Base-by-base conservation (phyloP, 2,888 invertebrate genomes). In the Heliconius charithonia region DNA sequence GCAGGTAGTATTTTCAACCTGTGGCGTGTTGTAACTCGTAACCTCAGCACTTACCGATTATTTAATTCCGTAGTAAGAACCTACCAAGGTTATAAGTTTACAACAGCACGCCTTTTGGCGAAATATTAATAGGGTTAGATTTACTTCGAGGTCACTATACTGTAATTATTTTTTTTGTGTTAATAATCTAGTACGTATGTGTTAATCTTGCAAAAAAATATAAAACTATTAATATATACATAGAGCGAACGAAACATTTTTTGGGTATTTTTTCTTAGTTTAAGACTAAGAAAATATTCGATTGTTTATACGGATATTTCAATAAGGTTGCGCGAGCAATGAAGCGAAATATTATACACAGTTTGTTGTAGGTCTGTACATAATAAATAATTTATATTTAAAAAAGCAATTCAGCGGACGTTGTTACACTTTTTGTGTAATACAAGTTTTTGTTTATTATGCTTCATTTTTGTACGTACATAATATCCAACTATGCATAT, bases 41-140 rank as follows among this genome's bases (percentile, higher is more conserved):
- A 12, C 7, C 67, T 67, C n/a, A 66, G n/a, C 4, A 25, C 25
- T 13, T 25, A 41, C n/a, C 13, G 10, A n/a, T 27, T 41, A 41
- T 41, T 41, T 25, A 56, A 32, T 75, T 51, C 41, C 63, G 25
- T 25, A 22, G 70, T 41, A 69, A 51, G 16, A 25, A 2, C 27
- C 37, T 59, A 45, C 22, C 59, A 76, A 76, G 79, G 79, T 76
- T 63, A 69, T 45, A 32, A 29, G 29, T 29, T 29, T 29, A 29
- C 29, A 29, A 37, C 37, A 73, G 77, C 73, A 59, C 10, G 59
- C 41, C 25, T 73, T 76, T 71, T 56, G 27, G 59, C n/a, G 71
- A 27, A 16, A 70, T 32, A 25, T 25, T 27, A 79, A 65, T 70
- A 63, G 62, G 73, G 45, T 37, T 37, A 37, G 10, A 37, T 37